Evolutionary conservation across 2,113 vertebrate species (phyloP), one percentile per base, ranked within the genome.

Genomic region (Rostratula benghalensis): DNA sequence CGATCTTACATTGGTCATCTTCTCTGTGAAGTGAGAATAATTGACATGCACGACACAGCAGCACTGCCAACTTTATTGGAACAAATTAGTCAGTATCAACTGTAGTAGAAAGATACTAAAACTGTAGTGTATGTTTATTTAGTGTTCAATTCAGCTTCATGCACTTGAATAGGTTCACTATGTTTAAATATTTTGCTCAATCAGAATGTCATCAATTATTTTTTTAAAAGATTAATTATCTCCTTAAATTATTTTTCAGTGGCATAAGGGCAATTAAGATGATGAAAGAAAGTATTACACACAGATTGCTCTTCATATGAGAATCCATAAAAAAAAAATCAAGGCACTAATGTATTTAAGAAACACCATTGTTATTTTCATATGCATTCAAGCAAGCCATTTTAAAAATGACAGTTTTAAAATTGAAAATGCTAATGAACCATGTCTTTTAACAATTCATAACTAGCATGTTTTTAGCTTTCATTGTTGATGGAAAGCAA

Each of bases 1-100:
- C 11, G 45, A 13, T 6, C 33, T 76, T 27, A 43, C 6, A 16
- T 53, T 54, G 11, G 23, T 31, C 16, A 24, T 13, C 7, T 30
- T 22, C 81, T 78, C 35, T 41, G 31, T 25, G 68, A 3, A 1
- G 10, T 76, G 33, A 59, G 43, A 86, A 33, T 21, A 79, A 51
- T 3, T 56, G 39, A 7, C 2, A 11, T 0, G 3, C 7, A 35
- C 4, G 21, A 24, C 41, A 64, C 6, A 64, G 22, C 10, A 84
- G 3, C 33, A 20, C 2, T 25, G 3, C n/a, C 23, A 20, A 6
- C 6, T 70, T 56, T 73, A 33, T 31, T 64, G 37, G 7, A 28
- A n/a, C 35, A 19, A 1, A 16, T 13, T 5, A 31, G 9, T 25
- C n/a, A 41, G 4, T 56, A 56, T 37, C 35, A 74, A 24, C 22